phyloP scores from a whole-genome alignment of 2,888 invertebrate genomes.

The Dicyrtoma fusca region DNA sequence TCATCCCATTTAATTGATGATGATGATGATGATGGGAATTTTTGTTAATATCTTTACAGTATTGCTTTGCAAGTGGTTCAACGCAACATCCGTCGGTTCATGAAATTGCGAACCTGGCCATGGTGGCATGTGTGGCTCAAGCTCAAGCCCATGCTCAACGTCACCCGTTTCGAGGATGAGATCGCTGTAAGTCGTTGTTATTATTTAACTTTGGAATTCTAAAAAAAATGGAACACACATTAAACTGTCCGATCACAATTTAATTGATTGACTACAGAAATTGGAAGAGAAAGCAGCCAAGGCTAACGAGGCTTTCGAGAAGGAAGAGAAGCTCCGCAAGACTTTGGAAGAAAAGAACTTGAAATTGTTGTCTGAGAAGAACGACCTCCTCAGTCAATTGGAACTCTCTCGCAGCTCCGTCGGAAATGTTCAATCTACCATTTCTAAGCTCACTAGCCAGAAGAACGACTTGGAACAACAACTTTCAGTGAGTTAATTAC shows the following conservation, averaged over 20 bases:
- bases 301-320: slow-evolving; percentile 90
- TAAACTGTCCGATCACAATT: too few relatives aligned
- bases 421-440: slow-evolving; percentile 89
- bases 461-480: slow-evolving; percentile 96
- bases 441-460: slow-evolving; percentile 90
- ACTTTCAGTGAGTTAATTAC: slow-evolving; percentile 75
- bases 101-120: slow-evolving; percentile 98
- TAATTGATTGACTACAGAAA: slow-evolving; percentile 67
- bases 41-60: slow-evolving; percentile 61
- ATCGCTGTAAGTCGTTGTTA: slow-evolving; percentile 83
- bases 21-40: background rate
- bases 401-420: slow-evolving; percentile 94
- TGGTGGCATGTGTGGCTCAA: slow-evolving; percentile 99
- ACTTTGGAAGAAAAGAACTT: slow-evolving; percentile 93
- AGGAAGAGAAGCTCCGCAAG: slow-evolving; percentile 94
- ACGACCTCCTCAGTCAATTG: slow-evolving; percentile 79
- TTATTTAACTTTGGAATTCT: background rate
- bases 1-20: too few relatives aligned
- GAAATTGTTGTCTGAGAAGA: slow-evolving; percentile 92
- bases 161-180: slow-evolving; percentile 98
- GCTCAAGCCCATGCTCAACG: slow-evolving; percentile 98
- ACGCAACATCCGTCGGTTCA: slow-evolving; percentile 99
- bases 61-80: slow-evolving; percentile 97
- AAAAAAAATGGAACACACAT: background rate
- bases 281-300: slow-evolving; percentile 96